Evolutionary conservation across 2,888 invertebrate species (phyloP).

Genomic region (Smittia aterrima): DNA sequence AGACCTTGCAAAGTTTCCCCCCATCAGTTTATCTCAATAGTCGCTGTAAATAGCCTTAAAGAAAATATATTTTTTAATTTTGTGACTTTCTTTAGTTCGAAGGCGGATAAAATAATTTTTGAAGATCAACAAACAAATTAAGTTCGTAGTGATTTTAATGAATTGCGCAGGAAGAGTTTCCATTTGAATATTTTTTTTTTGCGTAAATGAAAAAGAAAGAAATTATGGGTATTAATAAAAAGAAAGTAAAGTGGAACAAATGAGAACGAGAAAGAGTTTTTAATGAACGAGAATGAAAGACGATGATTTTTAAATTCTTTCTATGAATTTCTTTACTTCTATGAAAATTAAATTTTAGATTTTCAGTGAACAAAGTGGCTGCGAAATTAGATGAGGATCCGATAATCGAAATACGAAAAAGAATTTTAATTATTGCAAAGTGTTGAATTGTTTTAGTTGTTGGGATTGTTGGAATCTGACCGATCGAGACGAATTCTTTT

Average conservation of each 20-base stretch:
- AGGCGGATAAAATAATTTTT: neutral
- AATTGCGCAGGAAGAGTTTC: neutral
- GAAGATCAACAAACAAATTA: neutral
- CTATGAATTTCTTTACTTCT: too few relatives aligned
- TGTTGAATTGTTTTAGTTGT: too few relatives aligned
- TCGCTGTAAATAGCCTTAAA: conserved; percentile 11
- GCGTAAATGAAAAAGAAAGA: neutral
- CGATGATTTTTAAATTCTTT: too few relatives aligned
- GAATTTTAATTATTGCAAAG: too few relatives aligned
- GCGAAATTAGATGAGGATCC: too few relatives aligned
- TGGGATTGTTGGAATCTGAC: conserved; percentile 26
- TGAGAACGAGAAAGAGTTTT: too few relatives aligned
- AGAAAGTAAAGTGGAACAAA: neutral
- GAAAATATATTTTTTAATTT: neutral
- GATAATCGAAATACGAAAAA: too few relatives aligned
- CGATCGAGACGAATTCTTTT: conserved; percentile 34
- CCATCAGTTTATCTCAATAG: neutral
- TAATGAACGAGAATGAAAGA: too few relatives aligned
- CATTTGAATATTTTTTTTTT: neutral
- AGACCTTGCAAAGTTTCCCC: neutral
- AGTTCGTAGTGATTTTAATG: neutral
- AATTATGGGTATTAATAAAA: conserved; percentile 5
- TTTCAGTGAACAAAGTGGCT: too few relatives aligned
- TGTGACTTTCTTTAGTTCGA: neutral
- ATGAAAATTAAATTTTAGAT: too few relatives aligned